A percentile compares a stretch with the other conserved stretches of the same genome.
These are phyloP conservation scores for Carassius carassius DNA, from an alignment of 2,113 vertebrate species.

Conservation along the genomic window DNA sequence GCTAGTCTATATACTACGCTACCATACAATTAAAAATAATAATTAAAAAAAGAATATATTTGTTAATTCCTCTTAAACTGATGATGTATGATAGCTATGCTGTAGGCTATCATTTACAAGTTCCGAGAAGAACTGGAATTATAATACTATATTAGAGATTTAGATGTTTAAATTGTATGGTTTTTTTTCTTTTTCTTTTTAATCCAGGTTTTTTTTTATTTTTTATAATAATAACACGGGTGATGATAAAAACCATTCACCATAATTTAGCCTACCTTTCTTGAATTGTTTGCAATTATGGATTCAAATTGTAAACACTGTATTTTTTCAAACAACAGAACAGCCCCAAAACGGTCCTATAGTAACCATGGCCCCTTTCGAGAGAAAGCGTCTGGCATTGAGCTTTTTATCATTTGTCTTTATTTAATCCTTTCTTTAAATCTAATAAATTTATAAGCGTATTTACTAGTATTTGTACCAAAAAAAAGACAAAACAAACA, in stretches of 20 bases:
- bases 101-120: not conserved
- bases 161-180: not conserved
- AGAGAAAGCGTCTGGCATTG: conserved; percentile 50
- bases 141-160: not conserved
- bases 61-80: not conserved
- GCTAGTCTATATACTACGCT: not conserved
- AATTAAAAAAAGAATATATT: not conserved
- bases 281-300: not conserved
- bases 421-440: conserved; percentile 78
- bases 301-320: not conserved
- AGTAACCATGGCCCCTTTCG: not conserved
- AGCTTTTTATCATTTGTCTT: conserved; percentile 80
- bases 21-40: too few relatives aligned
- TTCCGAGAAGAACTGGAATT: not conserved
- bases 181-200: not conserved
- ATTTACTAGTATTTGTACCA: conserved; percentile 80
- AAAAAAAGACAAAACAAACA: conserved; percentile 78
- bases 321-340: not conserved
- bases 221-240: not conserved
- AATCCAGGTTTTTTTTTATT: too few relatives aligned
- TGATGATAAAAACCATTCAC: not conserved
- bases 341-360: not conserved
- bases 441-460: conserved; percentile 83
- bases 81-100: not conserved
- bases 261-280: not conserved